These are phyloP conservation scores for Pycnomerus fuliginosus DNA, from an alignment of 2,888 invertebrate species.

Conservation along the genomic window DNA sequence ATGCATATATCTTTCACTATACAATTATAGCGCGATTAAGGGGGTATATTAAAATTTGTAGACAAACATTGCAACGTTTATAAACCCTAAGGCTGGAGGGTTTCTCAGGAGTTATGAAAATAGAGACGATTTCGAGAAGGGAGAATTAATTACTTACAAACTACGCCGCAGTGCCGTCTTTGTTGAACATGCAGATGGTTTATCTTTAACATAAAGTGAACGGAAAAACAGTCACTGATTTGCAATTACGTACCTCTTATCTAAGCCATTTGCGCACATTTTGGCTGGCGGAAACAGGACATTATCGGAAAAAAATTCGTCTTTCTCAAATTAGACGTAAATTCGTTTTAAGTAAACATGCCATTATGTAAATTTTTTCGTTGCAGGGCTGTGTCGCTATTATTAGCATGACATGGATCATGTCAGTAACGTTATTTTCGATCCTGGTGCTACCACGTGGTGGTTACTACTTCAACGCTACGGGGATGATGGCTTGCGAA, in stretches of 20 bases:
- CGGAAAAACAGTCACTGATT: slow-evolving; percentile 5
- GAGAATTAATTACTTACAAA: slow-evolving; percentile 4
- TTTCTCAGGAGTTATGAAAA: too few relatives aligned
- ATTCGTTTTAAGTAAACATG: too few relatives aligned
- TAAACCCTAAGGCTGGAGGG: too few relatives aligned
- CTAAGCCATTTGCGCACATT: slow-evolving; percentile 14
- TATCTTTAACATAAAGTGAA: too few relatives aligned
- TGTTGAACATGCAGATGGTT: too few relatives aligned
- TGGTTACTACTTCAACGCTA: slow-evolving; percentile 85
- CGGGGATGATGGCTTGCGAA: slow-evolving; percentile 83
- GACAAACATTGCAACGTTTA: too few relatives aligned
- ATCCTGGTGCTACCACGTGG: slow-evolving; percentile 80
- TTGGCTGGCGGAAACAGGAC: slow-evolving; percentile 22
- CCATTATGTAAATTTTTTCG: too few relatives aligned
- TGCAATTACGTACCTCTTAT: slow-evolving; percentile 22
- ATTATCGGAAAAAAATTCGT: slow-evolving; percentile 26
- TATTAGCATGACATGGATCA: slow-evolving; percentile 82
- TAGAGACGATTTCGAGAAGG: slow-evolving; percentile 8
- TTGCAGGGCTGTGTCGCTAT: slow-evolving; percentile 67
- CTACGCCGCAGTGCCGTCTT: slow-evolving; percentile 2
- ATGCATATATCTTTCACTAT: too few relatives aligned
- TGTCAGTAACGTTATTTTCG: slow-evolving; percentile 80
- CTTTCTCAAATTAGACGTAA: too few relatives aligned
- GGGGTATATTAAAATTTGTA: too few relatives aligned
- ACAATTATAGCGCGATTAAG: too few relatives aligned